These are phyloP conservation scores for Bryconaethiops microstoma DNA, from an alignment of 2,797 vertebrate species.

Conservation along the genomic window DNA sequence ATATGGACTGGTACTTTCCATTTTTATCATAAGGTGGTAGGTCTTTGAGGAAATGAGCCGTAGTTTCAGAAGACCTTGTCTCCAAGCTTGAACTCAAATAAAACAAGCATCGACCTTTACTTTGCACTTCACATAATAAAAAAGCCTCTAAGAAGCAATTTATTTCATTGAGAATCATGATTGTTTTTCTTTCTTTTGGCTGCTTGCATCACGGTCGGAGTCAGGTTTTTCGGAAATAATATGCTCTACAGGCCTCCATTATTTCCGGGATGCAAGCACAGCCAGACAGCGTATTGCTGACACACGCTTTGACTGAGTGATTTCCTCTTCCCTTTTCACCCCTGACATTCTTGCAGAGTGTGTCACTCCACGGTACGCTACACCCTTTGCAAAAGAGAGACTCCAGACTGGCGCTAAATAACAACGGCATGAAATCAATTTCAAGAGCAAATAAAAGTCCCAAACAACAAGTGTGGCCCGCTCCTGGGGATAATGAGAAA, in stretches of 20 bases:
- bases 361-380: conserved; percentile 5
- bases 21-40: neutral
- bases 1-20: too few species aligned
- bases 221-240: conserved; percentile 18
- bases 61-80: neutral
- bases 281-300: neutral
- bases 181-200: neutral
- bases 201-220: neutral
- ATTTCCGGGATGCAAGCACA: neutral
- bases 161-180: neutral
- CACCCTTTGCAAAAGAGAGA: conserved; percentile 31
- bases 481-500: conserved; percentile 54
- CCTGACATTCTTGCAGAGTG: conserved; percentile 16
- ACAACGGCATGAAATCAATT: conserved; percentile 68
- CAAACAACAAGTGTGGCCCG: conserved; percentile 34
- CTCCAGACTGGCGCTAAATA: conserved; percentile 67
- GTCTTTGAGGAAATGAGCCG: neutral
- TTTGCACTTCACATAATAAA: neutral
- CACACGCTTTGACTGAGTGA: conserved; percentile 3
- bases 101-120: neutral
- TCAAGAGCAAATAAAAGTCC: conserved; percentile 61
- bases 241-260: neutral
- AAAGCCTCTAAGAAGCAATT: conserved; percentile 14
- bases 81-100: neutral
- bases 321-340: conserved; percentile 23